These are phyloP conservation scores for Drosophila trichaetosa DNA, from an alignment of 2,888 invertebrate species.

Conservation along the genomic window DNA sequence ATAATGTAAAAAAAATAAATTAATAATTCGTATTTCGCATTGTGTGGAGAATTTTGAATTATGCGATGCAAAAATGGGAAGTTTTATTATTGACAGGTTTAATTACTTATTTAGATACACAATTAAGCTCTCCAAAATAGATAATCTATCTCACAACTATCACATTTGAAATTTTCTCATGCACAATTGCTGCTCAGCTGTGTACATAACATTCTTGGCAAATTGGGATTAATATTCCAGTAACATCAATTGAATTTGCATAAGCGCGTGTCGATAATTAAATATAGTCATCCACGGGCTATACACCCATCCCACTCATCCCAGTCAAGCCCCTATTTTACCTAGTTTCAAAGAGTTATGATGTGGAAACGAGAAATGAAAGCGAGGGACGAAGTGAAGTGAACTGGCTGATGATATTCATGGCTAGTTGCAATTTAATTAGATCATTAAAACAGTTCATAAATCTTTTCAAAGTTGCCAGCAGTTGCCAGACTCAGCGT, in stretches of 20 bases:
- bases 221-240: slow-evolving; percentile 18
- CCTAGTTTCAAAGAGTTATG: slow-evolving; percentile 40
- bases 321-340: not conserved
- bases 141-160: not conserved
- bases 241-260: slow-evolving; percentile 50
- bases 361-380: slow-evolving; percentile 29
- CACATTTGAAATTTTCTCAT: slow-evolving; percentile 1
- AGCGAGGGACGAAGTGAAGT: slow-evolving; percentile 42
- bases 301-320: no score
- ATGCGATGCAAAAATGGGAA: not conserved
- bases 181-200: not conserved
- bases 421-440: slow-evolving; percentile 82
- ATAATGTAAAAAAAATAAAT: not conserved
- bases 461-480: slow-evolving; percentile 73
- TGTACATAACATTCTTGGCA: slow-evolving; percentile 9
- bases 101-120: not conserved
- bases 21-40: not conserved
- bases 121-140: not conserved
- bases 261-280: slow-evolving; percentile 68
- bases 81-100: not conserved
- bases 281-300: slow-evolving; percentile 34
- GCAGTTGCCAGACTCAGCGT: slow-evolving; percentile 27
- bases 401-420: slow-evolving; percentile 69
- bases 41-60: not conserved
- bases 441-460: slow-evolving; percentile 81